A percentile compares a stretch with the other conserved stretches of the same genome.
phyloP scores from a whole-genome alignment of 2,888 invertebrate species.

The Sinhomidia bicolor region DNA sequence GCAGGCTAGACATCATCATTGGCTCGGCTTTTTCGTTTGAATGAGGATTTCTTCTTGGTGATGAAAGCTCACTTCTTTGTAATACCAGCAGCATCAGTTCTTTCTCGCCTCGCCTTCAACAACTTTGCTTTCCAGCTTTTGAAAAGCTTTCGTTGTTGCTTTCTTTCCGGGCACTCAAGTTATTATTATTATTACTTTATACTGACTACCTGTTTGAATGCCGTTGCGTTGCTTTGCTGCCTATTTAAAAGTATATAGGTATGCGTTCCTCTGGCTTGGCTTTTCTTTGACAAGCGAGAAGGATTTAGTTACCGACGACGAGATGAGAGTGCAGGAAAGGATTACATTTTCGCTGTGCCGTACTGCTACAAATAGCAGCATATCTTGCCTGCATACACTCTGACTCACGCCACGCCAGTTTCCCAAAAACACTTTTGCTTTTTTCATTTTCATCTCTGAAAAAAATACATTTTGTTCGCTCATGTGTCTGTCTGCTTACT shows the following conservation, averaged over 20 bases:
- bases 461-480: neutral
- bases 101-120: neutral
- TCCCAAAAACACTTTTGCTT: neutral
- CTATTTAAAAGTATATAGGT: neutral
- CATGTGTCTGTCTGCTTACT: neutral
- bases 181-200: too few relatives aligned
- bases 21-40: neutral
- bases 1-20: neutral
- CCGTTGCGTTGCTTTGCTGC: neutral
- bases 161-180: neutral
- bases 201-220: constrained; percentile 46
- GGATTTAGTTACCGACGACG: constrained; percentile 10
- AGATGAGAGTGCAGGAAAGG: neutral
- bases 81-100: neutral
- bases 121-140: neutral
- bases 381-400: neutral
- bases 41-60: too few relatives aligned
- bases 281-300: constrained; percentile 16
- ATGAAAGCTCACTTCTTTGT: constrained; percentile 13
- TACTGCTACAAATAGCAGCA: neutral
- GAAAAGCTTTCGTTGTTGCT: neutral
- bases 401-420: too few relatives aligned
- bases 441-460: neutral
- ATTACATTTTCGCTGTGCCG: constrained; percentile 11
- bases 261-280: neutral